Evolutionary conservation across 2,113 vertebrate species (phyloP), one percentile per base, ranked within the genome.

Genomic region (Alligator sinensis): DNA sequence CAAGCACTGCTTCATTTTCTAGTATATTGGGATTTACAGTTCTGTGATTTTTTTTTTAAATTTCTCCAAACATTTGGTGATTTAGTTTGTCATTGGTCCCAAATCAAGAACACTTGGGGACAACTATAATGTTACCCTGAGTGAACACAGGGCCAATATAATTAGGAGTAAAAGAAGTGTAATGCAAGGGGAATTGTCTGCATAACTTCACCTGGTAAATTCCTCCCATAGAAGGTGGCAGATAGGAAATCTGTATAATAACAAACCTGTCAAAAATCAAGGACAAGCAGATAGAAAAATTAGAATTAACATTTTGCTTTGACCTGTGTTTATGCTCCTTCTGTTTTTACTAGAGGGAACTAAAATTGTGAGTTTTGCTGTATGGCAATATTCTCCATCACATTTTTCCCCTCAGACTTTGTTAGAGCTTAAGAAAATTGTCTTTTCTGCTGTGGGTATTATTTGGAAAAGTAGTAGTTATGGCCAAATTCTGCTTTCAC

Each of bases 111-210:
- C 83, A 94, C 92, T 91, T 88, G 90, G 94, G 94, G 93, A 97
- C 94, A 97, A 95, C 92, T 95, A 77, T 97, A 97, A 96, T 92
- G 87, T 93, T 97, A 91, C 92, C 87, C 96, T 98, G 98, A 98
- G 97, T 97, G 96, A 98, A 98, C 94, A 87, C 97, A 98, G 96
- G 93, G 89, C 93, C 93, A 68, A 83, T 84, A 75, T 98, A 98
- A 98, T 97, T 97, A 98, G 95, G 47, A 98, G 93, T 97, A 97
- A 98, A 47, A 97, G 97, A 97, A 91, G 95, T 96, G 96, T 97
- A 96, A 95, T 84, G 91, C 95, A 95, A 95, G 90, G 95, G 92
- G 93, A 96, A 92, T 96, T 82, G 87, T 97, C 98, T 98, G 98
- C 94, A 95, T 88, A 98, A 92, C 87, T 88, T 98, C 98, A 98